A percentile compares a stretch with the other conserved stretches of the same genome.
These are phyloP conservation scores for Cylindroiulus punctatus DNA, from an alignment of 2,888 invertebrate species.

Conservation along the genomic window DNA sequence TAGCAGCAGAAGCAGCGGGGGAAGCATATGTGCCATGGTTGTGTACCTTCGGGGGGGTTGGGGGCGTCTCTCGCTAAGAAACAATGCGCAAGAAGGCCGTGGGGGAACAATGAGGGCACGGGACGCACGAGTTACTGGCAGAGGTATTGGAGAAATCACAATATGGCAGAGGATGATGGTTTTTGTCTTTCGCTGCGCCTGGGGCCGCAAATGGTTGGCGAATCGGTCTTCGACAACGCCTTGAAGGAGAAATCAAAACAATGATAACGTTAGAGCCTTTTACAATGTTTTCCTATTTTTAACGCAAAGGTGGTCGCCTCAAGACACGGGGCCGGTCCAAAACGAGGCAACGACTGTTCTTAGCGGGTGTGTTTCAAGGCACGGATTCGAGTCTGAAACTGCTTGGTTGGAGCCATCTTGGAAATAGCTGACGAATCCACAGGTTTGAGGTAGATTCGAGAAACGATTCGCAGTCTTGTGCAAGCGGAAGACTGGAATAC, in stretches of 20 bases:
- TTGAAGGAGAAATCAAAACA: background rate
- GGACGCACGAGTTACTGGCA: slow-evolving; percentile 44
- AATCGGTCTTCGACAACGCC: background rate
- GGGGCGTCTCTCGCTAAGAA: slow-evolving; percentile 43
- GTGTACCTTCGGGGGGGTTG: slow-evolving; percentile 7
- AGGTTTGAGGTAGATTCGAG: background rate
- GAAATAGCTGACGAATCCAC: background rate
- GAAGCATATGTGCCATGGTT: background rate
- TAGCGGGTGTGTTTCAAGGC: background rate
- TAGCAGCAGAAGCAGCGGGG: background rate
- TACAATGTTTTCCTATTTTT: slow-evolving; percentile 2
- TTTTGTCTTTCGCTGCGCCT: slow-evolving; percentile 7
- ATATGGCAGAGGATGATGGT: slow-evolving; percentile 44
- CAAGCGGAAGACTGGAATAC: slow-evolving; percentile 1
- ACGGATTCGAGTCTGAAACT: background rate
- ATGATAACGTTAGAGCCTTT: slow-evolving; percentile 18
- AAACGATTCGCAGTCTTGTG: background rate
- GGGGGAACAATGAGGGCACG: slow-evolving; percentile 35
- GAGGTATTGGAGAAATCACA: slow-evolving; percentile 49
- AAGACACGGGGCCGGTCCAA: background rate
- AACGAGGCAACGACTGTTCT: background rate
- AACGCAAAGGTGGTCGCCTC: background rate
- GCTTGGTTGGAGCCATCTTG: no score
- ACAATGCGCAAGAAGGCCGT: slow-evolving; percentile 43
- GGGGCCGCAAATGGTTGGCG: background rate